A percentile compares a stretch with the other conserved stretches of the same genome.
phyloP scores from a whole-genome alignment of 2,113 vertebrate species.

The Cyphomyrus plagiostoma region DNA sequence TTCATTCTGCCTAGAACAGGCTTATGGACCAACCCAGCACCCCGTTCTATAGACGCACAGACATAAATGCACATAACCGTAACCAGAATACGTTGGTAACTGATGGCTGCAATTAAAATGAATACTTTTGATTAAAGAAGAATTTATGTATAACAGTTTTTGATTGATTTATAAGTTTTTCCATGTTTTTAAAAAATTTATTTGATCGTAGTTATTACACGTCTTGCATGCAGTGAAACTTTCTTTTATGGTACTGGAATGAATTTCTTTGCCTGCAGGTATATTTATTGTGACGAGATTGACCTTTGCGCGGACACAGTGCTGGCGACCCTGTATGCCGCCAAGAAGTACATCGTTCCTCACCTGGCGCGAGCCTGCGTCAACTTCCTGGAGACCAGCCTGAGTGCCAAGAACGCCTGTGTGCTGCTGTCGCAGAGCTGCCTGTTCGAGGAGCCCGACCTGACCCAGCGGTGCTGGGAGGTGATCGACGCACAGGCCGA shows the following conservation, averaged over 20 bases:
- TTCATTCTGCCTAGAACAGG: neutral
- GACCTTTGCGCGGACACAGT: constrained; percentile 93
- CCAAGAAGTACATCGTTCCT: constrained; percentile 97
- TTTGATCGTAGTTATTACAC: neutral
- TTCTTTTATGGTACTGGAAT: neutral
- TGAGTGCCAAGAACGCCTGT: constrained; percentile 94
- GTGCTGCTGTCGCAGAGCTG: constrained; percentile 97
- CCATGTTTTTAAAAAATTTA: neutral
- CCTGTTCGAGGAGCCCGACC: constrained; percentile 91
- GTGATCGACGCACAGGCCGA: constrained; percentile 96
- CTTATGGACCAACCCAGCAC: no score
- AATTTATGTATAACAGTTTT: neutral
- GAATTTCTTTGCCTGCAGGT: constrained; percentile 58
- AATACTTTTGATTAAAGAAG: neutral
- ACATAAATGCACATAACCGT: neutral
- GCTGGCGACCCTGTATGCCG: constrained; percentile 92
- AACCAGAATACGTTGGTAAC: neutral
- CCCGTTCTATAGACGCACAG: no score
- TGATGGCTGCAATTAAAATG: neutral
- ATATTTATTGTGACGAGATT: constrained; percentile 97
- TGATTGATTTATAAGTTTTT: neutral
- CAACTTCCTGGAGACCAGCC: constrained; percentile 91
- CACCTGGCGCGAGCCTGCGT: constrained; percentile 92
- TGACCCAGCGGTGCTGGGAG: constrained; percentile 96
- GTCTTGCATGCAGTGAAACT: neutral